These are phyloP conservation scores for Plecotus auritus DNA, from an alignment of 2,113 vertebrate genomes.

Conservation along the genomic window DNA sequence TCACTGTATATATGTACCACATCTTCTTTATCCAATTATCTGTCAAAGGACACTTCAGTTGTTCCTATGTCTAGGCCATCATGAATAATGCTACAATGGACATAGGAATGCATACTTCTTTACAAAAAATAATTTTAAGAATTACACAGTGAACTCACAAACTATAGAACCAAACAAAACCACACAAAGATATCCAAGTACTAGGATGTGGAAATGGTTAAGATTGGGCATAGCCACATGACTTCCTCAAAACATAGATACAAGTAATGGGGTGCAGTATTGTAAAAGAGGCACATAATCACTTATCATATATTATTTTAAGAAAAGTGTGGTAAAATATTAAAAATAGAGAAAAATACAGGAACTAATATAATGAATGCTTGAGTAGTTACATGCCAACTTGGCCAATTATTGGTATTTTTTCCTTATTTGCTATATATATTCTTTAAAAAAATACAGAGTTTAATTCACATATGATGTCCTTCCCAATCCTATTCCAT, in stretches of 20 bases:
- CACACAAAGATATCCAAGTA: background rate
- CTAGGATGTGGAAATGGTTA: background rate
- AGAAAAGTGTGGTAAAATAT: background rate
- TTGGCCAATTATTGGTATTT: background rate
- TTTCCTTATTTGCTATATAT: background rate
- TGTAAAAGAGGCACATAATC: background rate
- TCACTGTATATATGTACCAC: background rate
- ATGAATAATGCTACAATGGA: background rate
- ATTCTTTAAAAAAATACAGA: background rate
- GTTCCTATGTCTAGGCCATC: background rate
- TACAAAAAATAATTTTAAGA: background rate
- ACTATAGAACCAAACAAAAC: background rate
- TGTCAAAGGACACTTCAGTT: background rate
- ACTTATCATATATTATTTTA: background rate
- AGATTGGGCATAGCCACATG: rapidly evolving
- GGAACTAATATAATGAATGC: background rate
- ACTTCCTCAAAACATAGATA: background rate
- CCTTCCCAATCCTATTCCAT: background rate
- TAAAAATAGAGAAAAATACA: background rate
- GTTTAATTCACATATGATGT: background rate
- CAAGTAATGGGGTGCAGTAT: background rate
- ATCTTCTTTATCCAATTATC: background rate
- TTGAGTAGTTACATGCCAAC: background rate
- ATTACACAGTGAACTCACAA: background rate
- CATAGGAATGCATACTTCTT: background rate